A percentile compares a stretch with the other conserved stretches of the same genome.
Evolutionary conservation across 2,888 invertebrate species (phyloP).

Genomic region (Eudasyphora cyanicolor): DNA sequence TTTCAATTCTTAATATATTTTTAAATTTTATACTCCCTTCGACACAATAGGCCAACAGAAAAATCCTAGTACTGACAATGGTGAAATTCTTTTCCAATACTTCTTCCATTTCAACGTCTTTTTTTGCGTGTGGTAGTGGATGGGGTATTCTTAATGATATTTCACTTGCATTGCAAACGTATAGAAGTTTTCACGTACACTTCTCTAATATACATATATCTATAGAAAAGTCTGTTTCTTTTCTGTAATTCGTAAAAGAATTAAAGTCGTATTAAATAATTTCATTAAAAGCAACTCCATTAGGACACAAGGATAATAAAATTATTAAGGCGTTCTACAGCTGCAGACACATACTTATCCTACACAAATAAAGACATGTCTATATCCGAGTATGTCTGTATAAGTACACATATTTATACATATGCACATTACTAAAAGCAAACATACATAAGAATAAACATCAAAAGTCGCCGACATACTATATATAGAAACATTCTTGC

Average conservation of each 20-base stretch:
- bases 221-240: too few relatives aligned
- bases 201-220: too few relatives aligned
- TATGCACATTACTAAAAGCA: not conserved
- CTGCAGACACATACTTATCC: not conserved
- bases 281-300: slow-evolving; percentile 63
- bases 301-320: slow-evolving; percentile 62
- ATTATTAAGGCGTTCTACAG: slow-evolving; percentile 56
- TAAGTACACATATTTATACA: slow-evolving; percentile 22
- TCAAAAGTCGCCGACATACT: not conserved
- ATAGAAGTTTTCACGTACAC: too few relatives aligned
- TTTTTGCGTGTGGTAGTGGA: too few relatives aligned
- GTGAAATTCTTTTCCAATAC: too few relatives aligned
- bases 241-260: slow-evolving; percentile 42
- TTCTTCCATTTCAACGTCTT: too few relatives aligned
- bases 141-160: too few relatives aligned
- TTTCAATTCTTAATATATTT: too few relatives aligned
- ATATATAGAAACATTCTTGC: not conserved
- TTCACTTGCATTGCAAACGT: too few relatives aligned
- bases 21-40: too few relatives aligned
- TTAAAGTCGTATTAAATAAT: slow-evolving; percentile 64
- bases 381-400: not conserved
- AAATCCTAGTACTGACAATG: too few relatives aligned
- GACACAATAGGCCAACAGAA: too few relatives aligned
- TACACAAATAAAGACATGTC: not conserved
- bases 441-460: not conserved